Percentiles rank a stretch among this genome's conserved stretches.
These are phyloP conservation scores for Pseudolaguvia tuberculata DNA, from an alignment of 2,113 vertebrate genomes.

Conservation along the genomic window DNA sequence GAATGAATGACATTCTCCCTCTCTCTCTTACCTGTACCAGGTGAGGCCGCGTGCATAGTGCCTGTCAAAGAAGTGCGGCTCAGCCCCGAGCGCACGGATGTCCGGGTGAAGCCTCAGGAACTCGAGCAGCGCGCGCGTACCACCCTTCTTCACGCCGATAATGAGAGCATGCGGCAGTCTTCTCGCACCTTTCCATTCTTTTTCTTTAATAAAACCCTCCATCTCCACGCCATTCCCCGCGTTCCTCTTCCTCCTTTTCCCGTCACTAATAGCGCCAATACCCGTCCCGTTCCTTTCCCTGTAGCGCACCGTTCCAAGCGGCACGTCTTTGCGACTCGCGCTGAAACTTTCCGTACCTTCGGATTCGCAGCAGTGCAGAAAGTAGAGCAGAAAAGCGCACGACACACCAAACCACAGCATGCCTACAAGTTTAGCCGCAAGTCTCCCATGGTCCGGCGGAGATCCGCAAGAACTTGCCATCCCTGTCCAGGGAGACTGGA, in stretches of 20 bases:
- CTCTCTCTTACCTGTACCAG: slow-evolving; percentile 71
- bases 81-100: slow-evolving; percentile 71
- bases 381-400: slow-evolving; percentile 66
- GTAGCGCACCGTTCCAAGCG: slow-evolving; percentile 49
- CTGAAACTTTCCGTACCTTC: slow-evolving; percentile 51
- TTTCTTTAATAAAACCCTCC: slow-evolving; percentile 52
- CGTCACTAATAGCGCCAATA: slow-evolving; percentile 28
- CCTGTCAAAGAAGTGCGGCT: slow-evolving; percentile 76
- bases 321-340: slow-evolving; percentile 36
- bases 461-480: slow-evolving; percentile 65
- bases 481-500: slow-evolving; percentile 54
- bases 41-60: slow-evolving; percentile 72
- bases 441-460: slow-evolving; percentile 60
- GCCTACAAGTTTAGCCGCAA: slow-evolving; percentile 65
- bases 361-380: slow-evolving; percentile 66
- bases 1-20: neutral
- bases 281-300: slow-evolving; percentile 52
- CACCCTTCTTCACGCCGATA: slow-evolving; percentile 75
- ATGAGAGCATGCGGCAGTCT: slow-evolving; percentile 73
- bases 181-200: slow-evolving; percentile 68
- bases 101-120: slow-evolving; percentile 75
- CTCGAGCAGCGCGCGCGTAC: slow-evolving; percentile 73
- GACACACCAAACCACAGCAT: slow-evolving; percentile 66
- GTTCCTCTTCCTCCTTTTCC: slow-evolving; percentile 8
- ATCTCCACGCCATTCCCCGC: slow-evolving; percentile 42